Evolutionary conservation across 2,113 vertebrate species (phyloP).

Genomic region (Antennarius striatus): DNA sequence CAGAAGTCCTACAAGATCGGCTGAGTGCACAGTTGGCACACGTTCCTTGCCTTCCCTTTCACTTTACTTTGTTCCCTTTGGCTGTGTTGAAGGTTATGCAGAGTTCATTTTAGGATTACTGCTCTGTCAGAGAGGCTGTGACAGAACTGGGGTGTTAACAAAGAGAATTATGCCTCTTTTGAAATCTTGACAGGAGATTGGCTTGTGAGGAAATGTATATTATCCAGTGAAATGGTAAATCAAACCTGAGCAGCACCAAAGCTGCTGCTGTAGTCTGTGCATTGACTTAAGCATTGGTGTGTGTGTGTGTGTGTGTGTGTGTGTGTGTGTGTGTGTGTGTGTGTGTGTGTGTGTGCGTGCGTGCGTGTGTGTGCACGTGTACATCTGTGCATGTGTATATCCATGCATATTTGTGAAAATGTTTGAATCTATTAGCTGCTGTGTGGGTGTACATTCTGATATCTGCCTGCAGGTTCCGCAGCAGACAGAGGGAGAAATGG

Average conservation of each 20-base stretch:
- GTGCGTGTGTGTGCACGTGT: conserved; percentile 12
- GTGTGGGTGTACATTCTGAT: conserved; percentile 41
- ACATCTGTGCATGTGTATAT: conserved; percentile 12
- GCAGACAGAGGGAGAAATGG: conserved; percentile 33
- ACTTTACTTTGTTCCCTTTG: conserved; percentile 47
- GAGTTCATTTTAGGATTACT: conserved; percentile 73
- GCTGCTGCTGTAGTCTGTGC: neutral
- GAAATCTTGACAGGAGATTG: conserved; percentile 38
- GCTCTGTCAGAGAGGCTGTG: conserved; percentile 34
- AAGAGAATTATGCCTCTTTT: conserved; percentile 62
- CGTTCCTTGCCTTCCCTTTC: conserved; percentile 38
- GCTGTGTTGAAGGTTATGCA: conserved; percentile 64
- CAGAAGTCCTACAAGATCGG: conserved; percentile 46
- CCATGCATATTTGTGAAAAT: conserved; percentile 7
- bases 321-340: conserved; percentile 14
- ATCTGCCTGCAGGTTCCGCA: conserved; percentile 44
- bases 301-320: conserved; percentile 15
- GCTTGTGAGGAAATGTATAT: conserved; percentile 14
- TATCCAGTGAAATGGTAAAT: conserved; percentile 31
- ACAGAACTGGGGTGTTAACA: conserved; percentile 51
- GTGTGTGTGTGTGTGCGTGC: conserved; percentile 11
- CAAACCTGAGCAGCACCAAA: conserved; percentile 20
- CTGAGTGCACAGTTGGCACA: conserved; percentile 58
- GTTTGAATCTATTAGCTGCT: conserved; percentile 15
- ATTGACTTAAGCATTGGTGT: neutral